These are phyloP conservation scores for Ichneumon xanthorius DNA, from an alignment of 2,888 invertebrate genomes.

Conservation along the genomic window DNA sequence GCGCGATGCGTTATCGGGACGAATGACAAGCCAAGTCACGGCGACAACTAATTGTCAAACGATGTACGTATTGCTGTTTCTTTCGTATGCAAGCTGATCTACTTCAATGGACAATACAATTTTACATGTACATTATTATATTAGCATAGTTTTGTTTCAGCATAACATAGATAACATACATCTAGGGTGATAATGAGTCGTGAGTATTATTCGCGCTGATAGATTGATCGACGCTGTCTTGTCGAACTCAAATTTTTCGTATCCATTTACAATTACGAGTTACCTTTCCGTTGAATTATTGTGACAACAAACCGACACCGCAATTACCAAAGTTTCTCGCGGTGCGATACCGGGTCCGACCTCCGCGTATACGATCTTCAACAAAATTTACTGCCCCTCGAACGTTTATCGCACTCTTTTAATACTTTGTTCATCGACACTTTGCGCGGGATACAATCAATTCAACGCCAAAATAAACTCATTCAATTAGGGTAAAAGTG, in stretches of 20 bases:
- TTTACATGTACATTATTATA: conserved; percentile 4
- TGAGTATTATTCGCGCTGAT: too few relatives aligned
- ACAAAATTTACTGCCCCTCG: conserved; percentile 4
- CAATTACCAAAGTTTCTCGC: conserved; percentile 24
- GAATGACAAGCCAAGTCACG: conserved; percentile 49
- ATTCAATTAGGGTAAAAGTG: conserved; percentile 5
- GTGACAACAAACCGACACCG: neutral
- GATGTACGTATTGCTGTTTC: conserved; percentile 30
- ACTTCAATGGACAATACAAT: conserved; percentile 10
- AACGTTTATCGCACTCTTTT: neutral
- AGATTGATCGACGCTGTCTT: neutral
- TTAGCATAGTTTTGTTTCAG: neutral
- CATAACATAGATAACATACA: neutral
- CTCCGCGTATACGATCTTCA: neutral
- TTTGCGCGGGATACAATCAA: neutral
- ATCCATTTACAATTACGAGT: neutral
- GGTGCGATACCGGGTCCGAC: neutral
- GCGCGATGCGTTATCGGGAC: conserved; percentile 52
- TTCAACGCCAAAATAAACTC: conserved; percentile 17
- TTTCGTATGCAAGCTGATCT: conserved; percentile 15
- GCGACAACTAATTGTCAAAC: conserved; percentile 47
- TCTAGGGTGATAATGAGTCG: too few relatives aligned
- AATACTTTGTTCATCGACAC: neutral
- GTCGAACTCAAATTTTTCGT: neutral
- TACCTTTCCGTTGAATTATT: conserved; percentile 4